Conservation (phyloP, 1,140 invertebrate species). For the Contarinia nasturtii region DNA sequence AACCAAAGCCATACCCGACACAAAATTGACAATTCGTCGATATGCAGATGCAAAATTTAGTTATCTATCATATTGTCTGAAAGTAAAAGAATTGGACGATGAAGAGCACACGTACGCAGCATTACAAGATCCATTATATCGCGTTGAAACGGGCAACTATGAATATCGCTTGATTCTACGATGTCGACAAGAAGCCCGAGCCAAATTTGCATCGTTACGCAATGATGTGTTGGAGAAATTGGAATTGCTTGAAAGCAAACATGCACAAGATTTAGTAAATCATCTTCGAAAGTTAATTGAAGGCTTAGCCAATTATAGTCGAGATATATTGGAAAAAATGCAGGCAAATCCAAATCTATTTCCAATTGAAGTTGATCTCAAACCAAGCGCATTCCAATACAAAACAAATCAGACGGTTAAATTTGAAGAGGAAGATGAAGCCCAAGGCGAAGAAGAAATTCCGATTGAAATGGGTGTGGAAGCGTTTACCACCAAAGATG, state of each 20-base stretch:
- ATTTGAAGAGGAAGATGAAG: slow-evolving; percentile 26
- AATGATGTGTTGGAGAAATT: slow-evolving; percentile 93
- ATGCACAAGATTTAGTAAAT: slow-evolving; percentile 82
- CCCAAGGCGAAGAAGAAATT: slow-evolving; percentile 26
- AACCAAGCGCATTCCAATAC: slow-evolving; percentile 78
- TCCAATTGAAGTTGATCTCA: slow-evolving; percentile 91
- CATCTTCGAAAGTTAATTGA: slow-evolving; percentile 64
- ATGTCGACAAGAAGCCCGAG: slow-evolving; percentile 84
- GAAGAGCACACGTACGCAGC: slow-evolving; percentile 89
- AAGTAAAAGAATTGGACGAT: slow-evolving; percentile 96
- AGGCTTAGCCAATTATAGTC: slow-evolving; percentile 59
- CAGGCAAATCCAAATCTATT: slow-evolving; percentile 57
- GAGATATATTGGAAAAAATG: slow-evolving; percentile 42
- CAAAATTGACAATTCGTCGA: slow-evolving; percentile 89
- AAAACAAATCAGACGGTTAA: slow-evolving; percentile 40
- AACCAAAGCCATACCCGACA: slow-evolving; percentile 95
- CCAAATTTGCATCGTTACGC: slow-evolving; percentile 76
- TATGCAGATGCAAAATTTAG: slow-evolving; percentile 97
- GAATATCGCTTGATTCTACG: slow-evolving; percentile 89
- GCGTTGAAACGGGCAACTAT: slow-evolving; percentile 97
- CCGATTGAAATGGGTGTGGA: slow-evolving; percentile 15
- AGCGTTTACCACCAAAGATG: slow-evolving; percentile 13
- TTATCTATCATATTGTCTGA: slow-evolving; percentile 94
- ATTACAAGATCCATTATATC: slow-evolving; percentile 89
- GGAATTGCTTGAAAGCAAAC: slow-evolving; percentile 92